Evolutionary conservation across 1,140 invertebrate species (phyloP), one percentile per base, ranked within the genome.

Genomic region (Geopemphigus sp.): DNA sequence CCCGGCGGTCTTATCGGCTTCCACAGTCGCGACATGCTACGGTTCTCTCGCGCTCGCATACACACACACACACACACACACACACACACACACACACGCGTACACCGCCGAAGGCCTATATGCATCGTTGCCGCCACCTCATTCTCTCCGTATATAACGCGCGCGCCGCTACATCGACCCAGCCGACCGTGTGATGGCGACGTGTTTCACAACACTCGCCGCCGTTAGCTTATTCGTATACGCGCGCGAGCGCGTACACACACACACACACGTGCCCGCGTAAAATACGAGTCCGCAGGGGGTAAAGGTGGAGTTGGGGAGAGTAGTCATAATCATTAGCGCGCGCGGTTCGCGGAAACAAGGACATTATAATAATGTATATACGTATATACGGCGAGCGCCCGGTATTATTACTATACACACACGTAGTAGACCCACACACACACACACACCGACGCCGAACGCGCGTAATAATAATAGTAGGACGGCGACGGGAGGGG

Each of bases 181-280:
- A 63, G 57, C 74, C 57, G 74, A 76, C 73, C 74, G 74, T 78
- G 74, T 78, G 74, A 78, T 63, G 74, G 74, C 74, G 74, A 63
- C 74, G 74, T 26, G 74, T 78, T 78, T 61, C 57, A 45, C 56
- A 63, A 61, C 74, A 32, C n/a, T 11, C 73, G 73, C 53, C 73
- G 56, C n/a, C 73, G 22, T n/a, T n/a, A n/a, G 53, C 54, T 56
- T 61, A 76, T 76, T n/a, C 73, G 56, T 47, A 32, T n/a, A n/a
- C n/a, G n/a, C n/a, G n/a, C n/a, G n/a, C n/a, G n/a, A n/a, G n/a
- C n/a, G n/a, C n/a, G 50, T 50, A 19, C 17, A 5, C 19, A 26
- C 39, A 5, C 45, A 24, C 19, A 53, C 56, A 50, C 26, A 32
- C 11, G 70, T 73, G 70, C 39, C 17, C 32, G 39, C 64, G 39